Base-by-base conservation (phyloP, 2,113 vertebrate species). In the Rissa tridactyla region DNA sequence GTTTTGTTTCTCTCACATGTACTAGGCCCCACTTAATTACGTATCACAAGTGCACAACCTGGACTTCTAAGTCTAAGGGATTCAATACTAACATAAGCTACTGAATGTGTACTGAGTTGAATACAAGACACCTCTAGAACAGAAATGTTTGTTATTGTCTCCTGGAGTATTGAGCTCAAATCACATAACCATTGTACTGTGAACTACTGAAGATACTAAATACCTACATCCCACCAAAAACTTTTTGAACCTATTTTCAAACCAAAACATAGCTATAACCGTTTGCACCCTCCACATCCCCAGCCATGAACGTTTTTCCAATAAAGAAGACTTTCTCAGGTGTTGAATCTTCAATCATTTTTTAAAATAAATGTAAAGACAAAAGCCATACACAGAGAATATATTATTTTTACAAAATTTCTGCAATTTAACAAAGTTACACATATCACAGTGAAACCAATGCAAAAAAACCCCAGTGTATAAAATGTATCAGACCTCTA, bases 401-500 rank as follows among this genome's bases (percentile, higher is more conserved):
- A 11, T n/a, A 30, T 3, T 51, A 36, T 58, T 65, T 71, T 87
- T 16, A 77, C 10, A 68, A 42, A 64, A 17, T 46, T 34, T 82
- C 27, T 82, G 38, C 62, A 76, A 18, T 58, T 83, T 89, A 89
- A 42, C 9, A 23, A 81, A 77, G 26, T 40, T 81, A 61, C 9
- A 69, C 5, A 60, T 16, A 69, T 13, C 0, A 0, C 2, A 52
- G 25, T 9, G 4, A 77, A 83, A 83, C 15, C 46, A 18, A 78
- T 22, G 22, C 25, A 62, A 68, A 85, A 77, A 17, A 1, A 0
- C 1, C 16, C 5, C n/a, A 60, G 17, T 13, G 7, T 36, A 54
- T 52, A 79, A 71, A 68, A 80, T 38, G 3, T 12, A 60, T 54
- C 27, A 71, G 38, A 55, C 6, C 8, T 44, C 38, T 52, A 73